A percentile compares a stretch with the other conserved stretches of the same genome.
These are phyloP conservation scores for Anastrepha obliqua DNA, from an alignment of 1,140 invertebrate species.

Conservation along the genomic window DNA sequence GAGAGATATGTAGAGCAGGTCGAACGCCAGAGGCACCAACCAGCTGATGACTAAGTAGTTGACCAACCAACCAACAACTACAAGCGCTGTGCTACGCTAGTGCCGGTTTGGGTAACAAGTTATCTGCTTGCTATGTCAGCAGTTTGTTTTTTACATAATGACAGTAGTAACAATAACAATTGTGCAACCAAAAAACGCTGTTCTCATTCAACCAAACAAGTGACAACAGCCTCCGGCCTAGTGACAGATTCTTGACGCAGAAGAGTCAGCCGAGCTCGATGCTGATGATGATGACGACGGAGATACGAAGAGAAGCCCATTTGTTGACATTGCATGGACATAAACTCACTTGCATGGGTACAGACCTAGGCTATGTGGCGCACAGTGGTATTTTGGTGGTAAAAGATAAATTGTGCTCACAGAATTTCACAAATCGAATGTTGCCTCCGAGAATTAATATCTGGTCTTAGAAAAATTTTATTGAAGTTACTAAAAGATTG, in stretches of 20 bases:
- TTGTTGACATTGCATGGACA: not conserved
- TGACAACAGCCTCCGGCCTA: conserved; percentile 34
- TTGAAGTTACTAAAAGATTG: too few species aligned
- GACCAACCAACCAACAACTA: not conserved
- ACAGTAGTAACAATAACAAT: not conserved
- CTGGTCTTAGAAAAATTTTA: too few species aligned
- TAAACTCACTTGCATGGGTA: too few species aligned
- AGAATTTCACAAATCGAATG: too few species aligned
- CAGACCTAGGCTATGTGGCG: too few species aligned
- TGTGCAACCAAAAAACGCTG: not conserved
- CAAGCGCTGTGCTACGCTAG: not conserved
- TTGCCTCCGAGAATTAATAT: too few species aligned
- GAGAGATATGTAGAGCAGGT: conserved; percentile 28
- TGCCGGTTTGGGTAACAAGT: conserved; percentile 37
- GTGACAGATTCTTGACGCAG: not conserved
- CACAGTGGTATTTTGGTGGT: too few species aligned
- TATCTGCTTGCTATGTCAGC: not conserved
- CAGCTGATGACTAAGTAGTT: not conserved
- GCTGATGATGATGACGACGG: not conserved
- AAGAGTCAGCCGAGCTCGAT: not conserved
- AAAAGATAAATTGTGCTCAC: too few species aligned
- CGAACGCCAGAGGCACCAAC: conserved; percentile 8
- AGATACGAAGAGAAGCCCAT: not conserved
- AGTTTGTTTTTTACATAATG: conserved; percentile 16
- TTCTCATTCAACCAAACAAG: conserved; percentile 24